Evolutionary conservation across 2,113 vertebrate species (phyloP), one percentile per base, ranked within the genome.

Genomic region (Catharus minimus): DNA sequence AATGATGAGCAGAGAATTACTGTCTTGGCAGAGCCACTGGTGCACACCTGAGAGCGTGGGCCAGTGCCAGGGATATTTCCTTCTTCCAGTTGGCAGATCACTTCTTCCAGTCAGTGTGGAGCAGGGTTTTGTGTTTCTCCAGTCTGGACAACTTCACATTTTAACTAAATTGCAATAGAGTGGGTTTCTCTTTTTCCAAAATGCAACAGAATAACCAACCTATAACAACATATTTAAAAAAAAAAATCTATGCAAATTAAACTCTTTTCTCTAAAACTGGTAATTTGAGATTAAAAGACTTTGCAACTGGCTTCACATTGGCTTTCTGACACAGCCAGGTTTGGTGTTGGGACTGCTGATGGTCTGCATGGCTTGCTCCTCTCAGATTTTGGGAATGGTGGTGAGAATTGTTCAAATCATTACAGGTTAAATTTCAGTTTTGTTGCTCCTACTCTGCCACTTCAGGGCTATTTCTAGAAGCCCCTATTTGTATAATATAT

Each of bases 11-110:
- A 69, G 64, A 16, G 38, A 47, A 49, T 66, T 66, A 10, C 5
- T 13, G 11, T 18, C 6, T 57, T 32, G 9, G n/a, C 6, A 57
- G 33, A 61, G 30, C 11, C 17, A 4, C 19, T 39, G 39, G 18
- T 20, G 43, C 55, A 82, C 67, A 69, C 30, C 67, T 47, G 47
- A 38, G 53, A 69, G 7, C 0, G 0, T n/a, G 30, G 9, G 7
- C 20, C 19, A 3, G 30, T 39, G 50, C 49, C 74, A 66, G 28
- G 18, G 26, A 6, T 13, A 15, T 90, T 82, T 36, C 33, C 36
- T 71, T 27, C 38, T 82, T 26, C 44, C n/a, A 55, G 22, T 1
- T 86, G 75, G 32, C n/a, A 47, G 21, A 9, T 65, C 3, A 0
- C 4, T 60, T 22, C 66, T 78, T 72, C 41, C 38, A 64, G 41